Conservation (phyloP, 2,888 invertebrate species). For the Hyles lineata region DNA sequence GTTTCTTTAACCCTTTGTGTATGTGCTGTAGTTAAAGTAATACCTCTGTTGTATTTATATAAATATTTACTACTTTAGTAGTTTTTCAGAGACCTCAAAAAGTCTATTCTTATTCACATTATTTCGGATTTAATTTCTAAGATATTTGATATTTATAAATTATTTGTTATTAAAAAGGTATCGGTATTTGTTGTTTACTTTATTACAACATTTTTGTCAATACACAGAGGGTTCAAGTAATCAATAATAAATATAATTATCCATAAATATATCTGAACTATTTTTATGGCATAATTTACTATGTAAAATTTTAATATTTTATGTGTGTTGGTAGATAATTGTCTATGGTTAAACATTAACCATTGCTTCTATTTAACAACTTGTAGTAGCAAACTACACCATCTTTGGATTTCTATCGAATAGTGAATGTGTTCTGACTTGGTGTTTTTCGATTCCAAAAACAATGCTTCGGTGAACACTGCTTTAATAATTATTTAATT, state of each 20-base stretch:
- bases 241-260: neutral
- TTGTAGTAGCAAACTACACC: too few relatives aligned
- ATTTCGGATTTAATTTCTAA: too few relatives aligned
- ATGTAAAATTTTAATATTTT: neutral
- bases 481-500: slow-evolving; percentile 31
- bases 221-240: neutral
- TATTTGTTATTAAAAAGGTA: too few relatives aligned
- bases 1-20: neutral
- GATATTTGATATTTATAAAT: too few relatives aligned
- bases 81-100: neutral
- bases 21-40: neutral
- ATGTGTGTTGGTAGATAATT: neutral
- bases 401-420: neutral
- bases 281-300: slow-evolving; percentile 11
- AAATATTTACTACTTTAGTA: neutral
- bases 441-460: slow-evolving; percentile 19
- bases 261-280: neutral
- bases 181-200: too few relatives aligned
- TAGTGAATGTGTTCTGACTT: neutral
- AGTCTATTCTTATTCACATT: too few relatives aligned
- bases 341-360: neutral
- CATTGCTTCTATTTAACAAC: neutral
- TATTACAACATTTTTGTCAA: neutral
- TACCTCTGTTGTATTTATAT: neutral
- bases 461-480: slow-evolving; percentile 26